Conservation (phyloP, 2,797 vertebrate species). For the Agapornis canus region DNA sequence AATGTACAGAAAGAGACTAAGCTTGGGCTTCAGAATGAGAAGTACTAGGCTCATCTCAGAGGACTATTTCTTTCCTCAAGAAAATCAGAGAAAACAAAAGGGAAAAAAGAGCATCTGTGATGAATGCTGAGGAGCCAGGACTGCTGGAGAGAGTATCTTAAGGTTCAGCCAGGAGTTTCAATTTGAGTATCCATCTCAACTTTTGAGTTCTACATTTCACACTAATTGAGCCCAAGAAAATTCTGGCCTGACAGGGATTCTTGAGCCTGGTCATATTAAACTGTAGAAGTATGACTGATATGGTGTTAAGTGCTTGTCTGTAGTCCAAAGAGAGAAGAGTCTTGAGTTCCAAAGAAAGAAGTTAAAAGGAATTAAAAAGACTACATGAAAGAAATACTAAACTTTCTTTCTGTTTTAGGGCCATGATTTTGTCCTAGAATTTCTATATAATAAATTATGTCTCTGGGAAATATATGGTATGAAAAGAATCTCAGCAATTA, state of each 20-base stretch:
- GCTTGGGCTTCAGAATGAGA: background rate
- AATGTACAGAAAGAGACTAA: background rate
- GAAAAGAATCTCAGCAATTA: background rate
- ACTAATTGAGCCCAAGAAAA: constrained; percentile 6
- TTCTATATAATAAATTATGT: background rate
- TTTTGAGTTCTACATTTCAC: background rate
- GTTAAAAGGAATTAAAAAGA: background rate
- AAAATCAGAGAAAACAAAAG: background rate
- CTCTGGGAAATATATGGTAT: background rate
- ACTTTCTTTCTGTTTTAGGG: background rate
- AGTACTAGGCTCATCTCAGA: background rate
- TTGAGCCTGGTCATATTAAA: background rate
- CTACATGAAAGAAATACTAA: background rate
- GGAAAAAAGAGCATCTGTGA: background rate
- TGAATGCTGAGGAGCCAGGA: background rate
- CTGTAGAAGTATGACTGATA: background rate
- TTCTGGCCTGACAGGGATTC: background rate
- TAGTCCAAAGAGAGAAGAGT: background rate
- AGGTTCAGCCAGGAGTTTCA: background rate
- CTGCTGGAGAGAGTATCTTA: background rate
- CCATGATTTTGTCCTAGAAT: background rate
- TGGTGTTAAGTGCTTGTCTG: background rate
- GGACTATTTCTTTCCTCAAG: background rate
- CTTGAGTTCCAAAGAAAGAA: background rate
- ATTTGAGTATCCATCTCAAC: background rate